Evolutionary conservation across 2,113 vertebrate species (phyloP), one percentile per base, ranked within the genome.

Genomic region (Bubo bubo): DNA sequence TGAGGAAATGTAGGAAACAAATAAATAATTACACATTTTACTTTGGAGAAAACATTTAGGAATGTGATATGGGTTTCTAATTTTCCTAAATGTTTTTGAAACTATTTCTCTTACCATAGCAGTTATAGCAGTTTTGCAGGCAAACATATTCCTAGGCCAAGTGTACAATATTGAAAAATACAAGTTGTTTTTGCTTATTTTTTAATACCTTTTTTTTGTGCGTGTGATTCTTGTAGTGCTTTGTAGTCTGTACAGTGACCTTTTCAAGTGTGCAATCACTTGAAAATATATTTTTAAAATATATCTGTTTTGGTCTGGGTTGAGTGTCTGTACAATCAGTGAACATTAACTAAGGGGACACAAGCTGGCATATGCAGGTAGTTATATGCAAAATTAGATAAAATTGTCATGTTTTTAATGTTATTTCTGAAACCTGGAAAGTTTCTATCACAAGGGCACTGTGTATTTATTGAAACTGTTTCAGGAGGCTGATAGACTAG

Each of bases 241-340:
- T 56, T 83, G 53, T 60, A 63, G 35, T 39, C 37, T 81, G 16
- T 37, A 35, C 19, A 66, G 41, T 94, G 63, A 86, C 85, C 66
- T 96, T 94, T 79, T 86, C 47, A 88, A 66, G 32, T 73, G 76
- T 73, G 88, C 41, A 76, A n/a, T 89, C 66, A 50, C 35, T 91
- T 81, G 32, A 82, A 91, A 90, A 91, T 64, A 30, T 66, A 72
- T 75, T 77, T 90, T 85, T 84, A 85, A 85, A 93, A 84, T 92
- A 8, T 35, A 45, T 72, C 41, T 87, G 20, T 24, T 79, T 73
- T 90, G 19, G 41, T 66, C 62, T 41, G 67, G 34, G 39, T 70
- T 84, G 49, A 79, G 52, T 62, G 27, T 53, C 24, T 86, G 27
- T 47, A 39, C n/a, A 71, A 18, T 56, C 63, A 68, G 8, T 60